A percentile compares a stretch with the other conserved stretches of the same genome.
Evolutionary conservation across 2,797 vertebrate genomes (phyloP).

Genomic region (Esox lucius): DNA sequence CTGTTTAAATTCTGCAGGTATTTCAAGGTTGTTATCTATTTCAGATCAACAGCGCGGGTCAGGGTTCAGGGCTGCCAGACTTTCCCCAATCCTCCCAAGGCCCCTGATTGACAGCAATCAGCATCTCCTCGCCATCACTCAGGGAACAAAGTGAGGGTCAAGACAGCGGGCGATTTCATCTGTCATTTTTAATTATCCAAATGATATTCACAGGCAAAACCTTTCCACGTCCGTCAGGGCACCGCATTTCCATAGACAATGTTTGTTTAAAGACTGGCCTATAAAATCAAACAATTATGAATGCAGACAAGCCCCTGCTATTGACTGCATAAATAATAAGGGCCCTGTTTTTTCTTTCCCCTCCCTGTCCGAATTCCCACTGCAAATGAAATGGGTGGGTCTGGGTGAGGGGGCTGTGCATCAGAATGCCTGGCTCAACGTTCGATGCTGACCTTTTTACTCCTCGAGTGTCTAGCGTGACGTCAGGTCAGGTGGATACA

Average conservation of each 20-base stretch:
- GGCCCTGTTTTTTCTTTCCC: slow-evolving; percentile 55
- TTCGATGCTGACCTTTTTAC: slow-evolving; percentile 81
- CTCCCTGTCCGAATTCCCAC: slow-evolving; percentile 73
- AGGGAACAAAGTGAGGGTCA: slow-evolving; percentile 92
- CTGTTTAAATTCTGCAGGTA: slow-evolving; percentile 92
- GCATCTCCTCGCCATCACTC: slow-evolving; percentile 76
- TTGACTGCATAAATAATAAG: slow-evolving; percentile 95
- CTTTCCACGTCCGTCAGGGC: slow-evolving; percentile 91
- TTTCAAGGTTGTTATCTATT: slow-evolving; percentile 97
- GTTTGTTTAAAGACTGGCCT: slow-evolving; percentile 94
- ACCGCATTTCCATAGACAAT: slow-evolving; percentile 94
- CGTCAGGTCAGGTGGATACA: slow-evolving; percentile 80
- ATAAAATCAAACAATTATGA: slow-evolving; percentile 98
- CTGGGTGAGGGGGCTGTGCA: slow-evolving; percentile 57
- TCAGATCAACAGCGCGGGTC: slow-evolving; percentile 87
- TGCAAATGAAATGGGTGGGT: slow-evolving; percentile 72
- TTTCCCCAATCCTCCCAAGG: slow-evolving; percentile 85
- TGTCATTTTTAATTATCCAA: slow-evolving; percentile 99
- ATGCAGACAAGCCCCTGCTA: slow-evolving; percentile 91
- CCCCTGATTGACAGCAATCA: slow-evolving; percentile 99
- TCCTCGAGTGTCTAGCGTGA: slow-evolving; percentile 66
- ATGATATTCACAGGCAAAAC: slow-evolving; percentile 97
- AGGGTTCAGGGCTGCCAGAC: slow-evolving; percentile 91
- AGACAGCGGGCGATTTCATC: slow-evolving; percentile 93
- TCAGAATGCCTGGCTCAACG: slow-evolving; percentile 83